Base-by-base conservation (phyloP, 2,888 invertebrate genomes). In the Petrophora chlorosata region DNA sequence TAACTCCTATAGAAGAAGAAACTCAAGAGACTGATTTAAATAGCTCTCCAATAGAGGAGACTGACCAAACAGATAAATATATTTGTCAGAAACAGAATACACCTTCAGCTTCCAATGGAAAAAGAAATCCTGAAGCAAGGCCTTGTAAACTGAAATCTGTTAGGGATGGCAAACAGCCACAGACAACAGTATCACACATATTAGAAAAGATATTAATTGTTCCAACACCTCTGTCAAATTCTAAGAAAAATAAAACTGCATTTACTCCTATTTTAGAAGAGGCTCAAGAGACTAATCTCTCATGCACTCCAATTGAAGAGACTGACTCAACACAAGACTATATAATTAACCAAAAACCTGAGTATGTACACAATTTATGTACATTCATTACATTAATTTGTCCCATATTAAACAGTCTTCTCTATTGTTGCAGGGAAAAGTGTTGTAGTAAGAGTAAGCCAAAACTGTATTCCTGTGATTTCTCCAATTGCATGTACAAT, bases 401-500 rank as follows among this genome's bases (percentile, higher is more conserved):
- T 25, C 10, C 2, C n/a, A n/a, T n/a, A n/a, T n/a, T n/a, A n/a
- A 23, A 23, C n/a, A 7, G 3, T 4, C 5, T 23, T 8, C n/a
- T 30, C n/a, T 3, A 28, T 5, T 46, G 71, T 46, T 46, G 7
- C 53, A 58, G 58, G 23, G 30, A 25, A 23, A 38, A 28, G 10
- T 35, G 7, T 15, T 39, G 15, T 25, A 39, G 7, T 4, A 85
- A 83, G 48, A 67, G 61, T 50, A 56, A 79, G 56, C 17, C 88
- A 88, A 67, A 90, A 86, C 55, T 78, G 82, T 90, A 82, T 70
- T 55, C 67, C 14, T 93, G 93, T 73, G 79, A 90, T 53, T 84
- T 79, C 58, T 83, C 87, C 54, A 79, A 85, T 28, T 93, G 93
- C 65, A 79, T 78, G 22, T 93, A 93, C 70, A 82, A 81, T 52